Conservation (phyloP, 2,888 invertebrate species). For the Syrista parreyssii region DNA sequence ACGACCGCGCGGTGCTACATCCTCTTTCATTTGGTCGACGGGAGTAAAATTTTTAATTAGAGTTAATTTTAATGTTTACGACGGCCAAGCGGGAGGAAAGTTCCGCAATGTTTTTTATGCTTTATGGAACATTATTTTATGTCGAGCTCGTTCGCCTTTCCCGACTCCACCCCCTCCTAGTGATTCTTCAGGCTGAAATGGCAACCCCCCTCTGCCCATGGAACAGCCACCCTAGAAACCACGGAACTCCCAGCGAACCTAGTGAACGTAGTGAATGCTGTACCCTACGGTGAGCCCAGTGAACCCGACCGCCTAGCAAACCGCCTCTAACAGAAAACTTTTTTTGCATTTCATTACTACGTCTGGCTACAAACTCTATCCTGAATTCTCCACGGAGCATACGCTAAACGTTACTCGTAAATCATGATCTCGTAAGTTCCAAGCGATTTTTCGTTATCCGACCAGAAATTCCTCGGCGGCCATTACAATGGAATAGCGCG, state of each 20-base stretch:
- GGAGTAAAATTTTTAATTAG: constrained; percentile 29
- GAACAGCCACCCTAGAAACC: constrained; percentile 2
- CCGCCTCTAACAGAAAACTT: background rate
- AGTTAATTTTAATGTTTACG: constrained; percentile 37
- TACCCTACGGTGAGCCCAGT: background rate
- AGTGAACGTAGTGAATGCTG: too few species aligned
- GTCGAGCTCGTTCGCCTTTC: constrained; percentile 18
- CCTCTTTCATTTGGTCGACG: background rate
- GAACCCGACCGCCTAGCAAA: background rate
- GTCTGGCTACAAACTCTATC: background rate
- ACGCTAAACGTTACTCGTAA: background rate
- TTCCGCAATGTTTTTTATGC: constrained; percentile 27
- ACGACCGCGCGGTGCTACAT: too few species aligned
- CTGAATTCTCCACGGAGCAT: background rate
- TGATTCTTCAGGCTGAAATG: constrained; percentile 10
- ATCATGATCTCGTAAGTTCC: background rate
- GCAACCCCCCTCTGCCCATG: background rate
- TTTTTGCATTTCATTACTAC: background rate
- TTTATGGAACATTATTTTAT: constrained; percentile 19
- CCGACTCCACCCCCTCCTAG: constrained; percentile 9
- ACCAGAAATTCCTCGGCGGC: too few species aligned
- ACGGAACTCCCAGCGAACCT: constrained; percentile 3
- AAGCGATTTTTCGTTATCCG: too few species aligned
- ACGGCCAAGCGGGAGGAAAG: constrained; percentile 17
- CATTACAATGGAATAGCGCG: too few species aligned